phyloP scores from a whole-genome alignment of 2,113 vertebrate genomes.

The Probosciger aterrimus region DNA sequence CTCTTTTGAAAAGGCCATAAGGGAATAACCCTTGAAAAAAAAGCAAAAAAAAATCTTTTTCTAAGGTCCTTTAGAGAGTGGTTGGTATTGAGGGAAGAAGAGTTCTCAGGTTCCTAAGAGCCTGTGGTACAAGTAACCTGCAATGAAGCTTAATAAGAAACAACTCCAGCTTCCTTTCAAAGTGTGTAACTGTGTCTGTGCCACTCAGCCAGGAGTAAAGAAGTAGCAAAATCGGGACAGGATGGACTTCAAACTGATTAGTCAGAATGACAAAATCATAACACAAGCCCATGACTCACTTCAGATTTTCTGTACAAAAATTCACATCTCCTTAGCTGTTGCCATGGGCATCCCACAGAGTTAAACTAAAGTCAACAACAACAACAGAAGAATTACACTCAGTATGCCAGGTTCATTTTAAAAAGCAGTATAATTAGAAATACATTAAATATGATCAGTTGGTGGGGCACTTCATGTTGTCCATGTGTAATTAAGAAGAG shows the following conservation, averaged over 20 bases:
- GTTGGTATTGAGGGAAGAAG: background rate
- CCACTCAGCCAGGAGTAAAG: background rate
- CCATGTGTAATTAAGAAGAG: conserved; percentile 8
- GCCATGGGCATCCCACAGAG: background rate
- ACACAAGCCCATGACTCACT: background rate
- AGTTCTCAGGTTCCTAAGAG: background rate
- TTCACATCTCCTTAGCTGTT: background rate
- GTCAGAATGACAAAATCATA: background rate
- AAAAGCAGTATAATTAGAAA: conserved; percentile 43
- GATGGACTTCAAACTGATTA: background rate
- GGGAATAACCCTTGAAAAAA: background rate
- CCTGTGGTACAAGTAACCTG: background rate
- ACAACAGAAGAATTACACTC: background rate
- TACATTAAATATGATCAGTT: conserved; percentile 29
- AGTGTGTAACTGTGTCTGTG: background rate
- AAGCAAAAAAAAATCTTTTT: background rate
- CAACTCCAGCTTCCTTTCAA: background rate
- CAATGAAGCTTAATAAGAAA: background rate
- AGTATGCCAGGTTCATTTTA: background rate
- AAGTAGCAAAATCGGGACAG: background rate
- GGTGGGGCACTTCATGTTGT: background rate
- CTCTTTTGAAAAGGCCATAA: background rate
- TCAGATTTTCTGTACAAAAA: background rate
- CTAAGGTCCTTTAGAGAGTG: background rate
- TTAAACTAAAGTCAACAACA: conserved; percentile 6